Percentiles rank a stretch among this genome's conserved stretches.
These are phyloP conservation scores for Novumbra hubbsi DNA, from an alignment of 2,797 vertebrate genomes.

Conservation along the genomic window DNA sequence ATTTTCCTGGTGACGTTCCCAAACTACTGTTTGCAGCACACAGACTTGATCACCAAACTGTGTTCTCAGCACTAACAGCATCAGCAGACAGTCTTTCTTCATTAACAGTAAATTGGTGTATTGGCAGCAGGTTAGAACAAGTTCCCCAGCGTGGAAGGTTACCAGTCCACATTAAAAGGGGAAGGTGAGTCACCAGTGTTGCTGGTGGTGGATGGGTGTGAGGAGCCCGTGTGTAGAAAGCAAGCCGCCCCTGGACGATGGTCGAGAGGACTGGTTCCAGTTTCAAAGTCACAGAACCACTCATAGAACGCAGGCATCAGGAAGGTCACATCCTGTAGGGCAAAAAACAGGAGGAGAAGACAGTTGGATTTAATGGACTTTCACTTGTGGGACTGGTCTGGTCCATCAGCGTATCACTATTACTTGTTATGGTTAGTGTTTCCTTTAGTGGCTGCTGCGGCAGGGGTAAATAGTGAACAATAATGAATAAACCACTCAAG, in stretches of 20 bases:
- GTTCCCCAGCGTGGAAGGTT: too few relatives aligned
- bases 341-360: constrained; percentile 8
- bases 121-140: background rate
- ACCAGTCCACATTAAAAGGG: too few relatives aligned
- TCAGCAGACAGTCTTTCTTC: background rate
- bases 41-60: background rate
- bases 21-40: background rate
- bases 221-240: constrained; percentile 31
- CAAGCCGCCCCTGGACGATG: constrained; percentile 42
- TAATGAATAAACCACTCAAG: too few relatives aligned
- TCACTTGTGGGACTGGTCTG: too few relatives aligned
- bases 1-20: background rate
- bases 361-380: too few relatives aligned
- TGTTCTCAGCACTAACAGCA: background rate
- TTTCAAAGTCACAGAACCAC: constrained; percentile 68
- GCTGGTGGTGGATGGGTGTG: constrained; percentile 21
- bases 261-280: constrained; percentile 46
- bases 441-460: too few relatives aligned
- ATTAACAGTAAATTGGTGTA: background rate
- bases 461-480: too few relatives aligned
- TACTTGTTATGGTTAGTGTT: too few relatives aligned
- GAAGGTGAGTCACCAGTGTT: constrained; percentile 49
- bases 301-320: constrained; percentile 90
- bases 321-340: constrained; percentile 82
- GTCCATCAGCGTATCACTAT: too few relatives aligned